A percentile compares a stretch with the other conserved stretches of the same genome.
phyloP scores from a whole-genome alignment of 2,797 vertebrate species.

The Anableps anableps region DNA sequence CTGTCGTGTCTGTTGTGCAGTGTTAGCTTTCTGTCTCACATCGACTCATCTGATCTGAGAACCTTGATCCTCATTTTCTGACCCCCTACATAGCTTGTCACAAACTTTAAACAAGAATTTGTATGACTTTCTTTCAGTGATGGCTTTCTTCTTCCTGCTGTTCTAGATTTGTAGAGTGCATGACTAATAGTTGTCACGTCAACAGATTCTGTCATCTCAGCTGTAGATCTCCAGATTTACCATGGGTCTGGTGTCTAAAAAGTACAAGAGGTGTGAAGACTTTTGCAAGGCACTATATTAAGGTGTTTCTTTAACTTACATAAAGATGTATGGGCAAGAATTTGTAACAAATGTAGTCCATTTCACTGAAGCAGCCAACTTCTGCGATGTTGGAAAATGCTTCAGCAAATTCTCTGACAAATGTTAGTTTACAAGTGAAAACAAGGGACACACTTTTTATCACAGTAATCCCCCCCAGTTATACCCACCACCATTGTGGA shows the following conservation, averaged over 20 bases:
- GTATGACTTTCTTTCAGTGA: background rate
- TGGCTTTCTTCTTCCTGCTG: background rate
- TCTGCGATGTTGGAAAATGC: constrained; percentile 16
- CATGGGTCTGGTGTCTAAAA: background rate
- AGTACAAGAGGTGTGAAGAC: background rate
- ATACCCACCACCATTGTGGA: constrained; percentile 18
- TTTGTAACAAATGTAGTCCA: background rate
- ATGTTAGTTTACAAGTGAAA: constrained; percentile 14
- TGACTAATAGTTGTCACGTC: background rate
- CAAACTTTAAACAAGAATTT: background rate
- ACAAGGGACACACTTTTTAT: constrained; percentile 6
- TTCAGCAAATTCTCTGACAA: constrained; percentile 12
- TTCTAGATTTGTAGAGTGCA: background rate
- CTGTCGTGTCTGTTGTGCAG: too few relatives aligned
- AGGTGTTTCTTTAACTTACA: background rate
- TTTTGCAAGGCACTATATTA: background rate
- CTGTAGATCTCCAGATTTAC: background rate
- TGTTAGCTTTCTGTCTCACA: too few relatives aligned
- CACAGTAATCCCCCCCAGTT: background rate
- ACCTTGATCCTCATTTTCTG: background rate
- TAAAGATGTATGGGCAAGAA: background rate
- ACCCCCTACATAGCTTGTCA: background rate
- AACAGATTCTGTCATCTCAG: background rate
- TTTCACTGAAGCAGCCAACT: constrained; percentile 9
- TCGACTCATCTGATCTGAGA: too few relatives aligned